These are phyloP conservation scores for Drosophila pseudoobscura DNA, from an alignment of 1,140 invertebrate species.

Conservation along the genomic window DNA sequence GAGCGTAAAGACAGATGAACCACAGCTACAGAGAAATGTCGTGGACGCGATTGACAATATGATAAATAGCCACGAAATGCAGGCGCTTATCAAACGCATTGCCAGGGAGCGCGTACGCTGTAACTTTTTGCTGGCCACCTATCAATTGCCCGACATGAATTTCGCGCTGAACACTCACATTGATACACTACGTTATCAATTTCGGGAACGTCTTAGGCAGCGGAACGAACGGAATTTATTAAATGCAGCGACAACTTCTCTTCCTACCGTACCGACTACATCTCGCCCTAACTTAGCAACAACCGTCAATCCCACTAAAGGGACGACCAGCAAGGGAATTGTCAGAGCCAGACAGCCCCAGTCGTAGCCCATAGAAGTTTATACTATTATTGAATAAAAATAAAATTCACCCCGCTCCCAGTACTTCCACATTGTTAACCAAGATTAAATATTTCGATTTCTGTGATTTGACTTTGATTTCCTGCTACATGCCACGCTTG, in stretches of 20 bases:
- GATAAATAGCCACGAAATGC: constrained; percentile 21
- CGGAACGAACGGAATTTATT: constrained; percentile 10
- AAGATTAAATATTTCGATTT: neutral
- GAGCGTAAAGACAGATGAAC: neutral
- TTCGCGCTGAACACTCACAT: constrained; percentile 45
- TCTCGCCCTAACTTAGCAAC: no score
- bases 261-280: no score
- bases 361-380: neutral
- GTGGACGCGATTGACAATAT: constrained; percentile 24
- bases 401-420: no score
- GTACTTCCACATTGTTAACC: no score
- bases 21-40: neutral
- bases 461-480: neutral
- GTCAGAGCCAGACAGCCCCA: constrained; percentile 4
- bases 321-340: neutral
- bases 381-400: no score
- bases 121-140: constrained; percentile 67
- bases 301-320: constrained; percentile 9
- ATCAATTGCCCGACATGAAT: constrained; percentile 65
- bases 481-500: neutral
- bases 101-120: constrained; percentile 62
- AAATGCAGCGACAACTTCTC: neutral
- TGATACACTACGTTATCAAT: constrained; percentile 28
- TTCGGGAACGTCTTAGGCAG: constrained; percentile 47
- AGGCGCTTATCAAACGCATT: constrained; percentile 42